Base-by-base conservation (phyloP, 1,140 invertebrate species). In the Centruroides vittatus region DNA sequence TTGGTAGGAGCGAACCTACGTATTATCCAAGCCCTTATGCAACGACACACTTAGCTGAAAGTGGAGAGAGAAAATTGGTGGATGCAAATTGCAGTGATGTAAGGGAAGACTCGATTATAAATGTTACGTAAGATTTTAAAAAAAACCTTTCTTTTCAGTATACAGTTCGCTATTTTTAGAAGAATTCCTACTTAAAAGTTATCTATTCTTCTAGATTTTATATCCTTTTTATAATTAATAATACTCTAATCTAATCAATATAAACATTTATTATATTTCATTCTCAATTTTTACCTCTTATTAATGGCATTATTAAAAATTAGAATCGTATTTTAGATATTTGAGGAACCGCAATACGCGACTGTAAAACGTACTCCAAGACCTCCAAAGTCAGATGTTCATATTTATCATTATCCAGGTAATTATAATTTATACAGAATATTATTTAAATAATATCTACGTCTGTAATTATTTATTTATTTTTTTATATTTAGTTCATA, bases 321-420 rank as follows among this genome's bases (percentile, higher is more conserved):
- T 8, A 41, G 5, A 8, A 41, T 51, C 3, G 51, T 34, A 8
- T 13, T 61, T 52, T 13, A 61, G 57, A 48, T 60, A 48, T 58
- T 57, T 36, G 58, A 65, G 10, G 66, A 67, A 50, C 66, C 66
- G 11, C 58, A 65, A 47, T 67, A 67, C 50, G 67, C 67, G 5
- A 67, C 67, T 23, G 67, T 67, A 0, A 67, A 67, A 51, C 47
- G 67, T 46, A 66, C 67, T 23, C 61, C 65, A n/a, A 51, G 67
- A 41, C 60, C 62, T 6, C 65, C 65, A 11, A 59, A 66, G 53
- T 60, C 65, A 10, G 67, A 67, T 52, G 55, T 61, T 12, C 64
- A 67, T 46, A 66, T 67, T 13, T 67, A 67, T 47, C 60, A 64
- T 41, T 67, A 63, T 55, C 65, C 67, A 50, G 61, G 63, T 65